Conservation (phyloP, 2,888 invertebrate species). For the Ectemnius lituratus region DNA sequence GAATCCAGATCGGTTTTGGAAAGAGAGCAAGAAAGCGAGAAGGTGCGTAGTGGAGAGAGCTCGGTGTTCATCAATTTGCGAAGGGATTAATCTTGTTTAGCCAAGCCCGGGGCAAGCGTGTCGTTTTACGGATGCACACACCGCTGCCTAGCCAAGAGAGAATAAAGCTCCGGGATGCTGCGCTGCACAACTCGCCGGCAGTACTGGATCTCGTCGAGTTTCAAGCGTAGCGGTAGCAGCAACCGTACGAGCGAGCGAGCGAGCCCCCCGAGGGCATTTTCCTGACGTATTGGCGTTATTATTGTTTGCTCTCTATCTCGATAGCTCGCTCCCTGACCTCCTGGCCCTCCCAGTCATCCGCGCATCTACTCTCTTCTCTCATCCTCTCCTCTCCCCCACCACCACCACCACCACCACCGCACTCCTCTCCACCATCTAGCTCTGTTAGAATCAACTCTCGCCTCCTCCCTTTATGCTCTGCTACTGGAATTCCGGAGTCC, state of each 20-base stretch:
- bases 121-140: conserved; percentile 3
- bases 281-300: conserved; percentile 45
- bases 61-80: conserved; percentile 9
- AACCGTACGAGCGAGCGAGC: conserved; percentile 7
- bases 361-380: background rate
- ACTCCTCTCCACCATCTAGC: background rate
- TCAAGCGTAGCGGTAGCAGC: background rate
- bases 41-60: background rate
- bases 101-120: background rate
- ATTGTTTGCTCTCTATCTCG: conserved; percentile 51
- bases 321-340: conserved; percentile 52
- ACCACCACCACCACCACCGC: no score
- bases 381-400: background rate
- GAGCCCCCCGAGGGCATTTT: conserved; percentile 20
- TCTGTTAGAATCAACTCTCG: no score
- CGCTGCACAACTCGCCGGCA: no score
- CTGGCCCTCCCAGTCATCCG: conserved; percentile 24
- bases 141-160: conserved; percentile 17
- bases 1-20: no score
- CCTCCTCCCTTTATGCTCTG: no score
- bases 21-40: no score
- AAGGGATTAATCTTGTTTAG: conserved; percentile 14
- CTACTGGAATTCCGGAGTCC: no score
- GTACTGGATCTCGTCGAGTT: no score
- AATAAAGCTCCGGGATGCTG: conserved; percentile 20